Base-by-base conservation (phyloP, 2,113 vertebrate species). In the Elanus axillaris region DNA sequence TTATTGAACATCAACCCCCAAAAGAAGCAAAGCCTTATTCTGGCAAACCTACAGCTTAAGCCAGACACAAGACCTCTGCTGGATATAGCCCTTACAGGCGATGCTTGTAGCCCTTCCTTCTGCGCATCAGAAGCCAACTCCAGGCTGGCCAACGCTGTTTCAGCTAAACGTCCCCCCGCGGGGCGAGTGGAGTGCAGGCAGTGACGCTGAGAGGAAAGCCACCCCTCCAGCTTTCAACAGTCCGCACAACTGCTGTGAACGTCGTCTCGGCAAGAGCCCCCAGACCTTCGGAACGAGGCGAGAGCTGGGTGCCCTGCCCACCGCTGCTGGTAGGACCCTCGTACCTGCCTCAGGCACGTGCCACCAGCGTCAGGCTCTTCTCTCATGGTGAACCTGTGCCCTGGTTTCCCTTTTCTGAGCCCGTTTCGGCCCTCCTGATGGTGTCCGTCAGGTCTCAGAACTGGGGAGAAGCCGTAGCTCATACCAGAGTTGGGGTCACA, bases 321-420 rank as follows among this genome's bases (percentile, higher is more conserved):
- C 18, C 1, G 0, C 42, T 36, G 34, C 79, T 23, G 16, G 16
- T 43, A 45, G 23, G 53, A 52, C n/a, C 13, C 40, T 89, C 7
- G 12, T 52, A 27, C 31, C 73, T 77, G 27, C 20, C 63, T 73
- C 3, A 0, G 0, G 0, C 43, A 55, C 3, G 1, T 1, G 4
- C 19, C 40, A 72, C 8, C 29, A 93, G 40, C 17, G 83, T 9
- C 26, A 59, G 36, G 13, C 3, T 62, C 32, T 71, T 42, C 27
- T 40, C 16, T 20, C 47, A 50, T 6, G 12, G 25, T 47, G 13
- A 34, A 91, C 25, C 25, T 64, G 43, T 22, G 26, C 31, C 50
- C 8, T 5, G n/a, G 14, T 12, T 86, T 75, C 32, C 21, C 38
- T 78, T 82, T 53, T 27, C 1, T 7, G 5, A 85, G 11, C 7